A percentile compares a stretch with the other conserved stretches of the same genome.
Conservation (phyloP, 30 jellyfish, hydroid and myxozoan genomes). For the Turritopsis dohrnii region DNA sequence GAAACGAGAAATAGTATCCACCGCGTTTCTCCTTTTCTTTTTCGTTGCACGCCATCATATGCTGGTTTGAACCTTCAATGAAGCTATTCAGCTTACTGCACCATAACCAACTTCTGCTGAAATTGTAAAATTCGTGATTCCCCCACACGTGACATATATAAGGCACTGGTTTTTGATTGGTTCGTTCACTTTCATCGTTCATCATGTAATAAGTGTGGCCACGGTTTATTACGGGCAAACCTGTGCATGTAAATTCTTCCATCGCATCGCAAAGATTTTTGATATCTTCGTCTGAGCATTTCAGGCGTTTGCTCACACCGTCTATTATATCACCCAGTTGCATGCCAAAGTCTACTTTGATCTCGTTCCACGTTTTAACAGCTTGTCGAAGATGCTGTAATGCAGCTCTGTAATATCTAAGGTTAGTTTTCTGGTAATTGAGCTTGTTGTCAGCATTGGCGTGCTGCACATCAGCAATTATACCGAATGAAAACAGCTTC, state of each 20-base stretch:
- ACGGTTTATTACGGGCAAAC: conserved; percentile 26
- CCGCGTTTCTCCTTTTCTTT: conserved; percentile 13
- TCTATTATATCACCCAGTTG: conserved; percentile 87
- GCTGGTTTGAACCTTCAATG: background rate
- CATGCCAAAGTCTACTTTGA: conserved; percentile 52
- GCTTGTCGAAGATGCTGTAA: conserved; percentile 51
- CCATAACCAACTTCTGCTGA: conserved; percentile 59
- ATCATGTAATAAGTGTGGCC: background rate
- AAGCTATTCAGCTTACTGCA: conserved; percentile 48
- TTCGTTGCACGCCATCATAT: background rate
- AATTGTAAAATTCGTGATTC: conserved; percentile 88
- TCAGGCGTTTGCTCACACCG: conserved; percentile 47
- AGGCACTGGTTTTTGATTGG: conserved; percentile 5
- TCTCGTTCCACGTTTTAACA: conserved; percentile 48
- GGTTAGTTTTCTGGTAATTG: conserved; percentile 41
- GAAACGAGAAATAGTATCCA: conserved; percentile 64
- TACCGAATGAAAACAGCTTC: conserved; percentile 50
- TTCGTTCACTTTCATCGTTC: background rate
- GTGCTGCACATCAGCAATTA: conserved; percentile 78
- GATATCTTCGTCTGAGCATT: conserved; percentile 37
- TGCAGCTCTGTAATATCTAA: conserved; percentile 68
- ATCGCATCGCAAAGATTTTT: conserved; percentile 24
- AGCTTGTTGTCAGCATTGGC: conserved; percentile 59
- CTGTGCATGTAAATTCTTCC: conserved; percentile 27
- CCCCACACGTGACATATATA: conserved; percentile 93